Base-by-base conservation (phyloP, 2,113 vertebrate species). In the Propithecus coquereli region DNA sequence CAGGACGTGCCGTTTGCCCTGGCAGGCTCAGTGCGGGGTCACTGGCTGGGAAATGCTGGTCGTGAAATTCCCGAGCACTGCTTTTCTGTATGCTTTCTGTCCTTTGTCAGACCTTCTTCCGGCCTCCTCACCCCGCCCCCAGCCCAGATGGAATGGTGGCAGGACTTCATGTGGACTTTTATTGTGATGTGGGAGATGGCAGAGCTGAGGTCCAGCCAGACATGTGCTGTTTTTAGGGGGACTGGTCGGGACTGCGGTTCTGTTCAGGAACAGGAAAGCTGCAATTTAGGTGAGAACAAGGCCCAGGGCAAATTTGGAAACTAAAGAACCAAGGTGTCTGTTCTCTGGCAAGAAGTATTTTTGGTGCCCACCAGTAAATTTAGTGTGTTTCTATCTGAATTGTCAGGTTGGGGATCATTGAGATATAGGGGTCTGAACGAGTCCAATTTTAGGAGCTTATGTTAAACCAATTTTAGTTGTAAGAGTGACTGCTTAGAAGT, bases 201-300 rank as follows among this genome's bases (percentile, higher is more conserved):
- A 43, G 59, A 74, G 43, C 13, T 12, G 66, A 70, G 86, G 65
- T 57, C 45, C 71, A 85, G 73, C 83, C 85, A 92, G 94, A 94
- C 9, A 0, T 4, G 20, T 77, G 87, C 96, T 96, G 94, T 96
- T 96, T 98, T 97, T 95, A 97, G 97, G 85, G 81, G 74, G 66
- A 50, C 93, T 73, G 91, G 95, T 90, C 76, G 85, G 88, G 71
- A 77, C 81, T 82, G 96, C 47, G 97, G 95, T 95, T 97, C 93
- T 82, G 88, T 90, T 95, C 45, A 63, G 90, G 82, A 94, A 96
- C 30, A 82, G 94, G 93, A 97, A 92, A 95, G 45, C 66, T 85
- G 52, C 91, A 97, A 96, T 98, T 97, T 96, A 88, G 76, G 65
- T 16, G 34, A 88, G 82, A 94, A 68, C 40, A 77, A 87, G 81